Conservation (phyloP, 2,113 vertebrate species). For the Sisor rabdophorus region DNA sequence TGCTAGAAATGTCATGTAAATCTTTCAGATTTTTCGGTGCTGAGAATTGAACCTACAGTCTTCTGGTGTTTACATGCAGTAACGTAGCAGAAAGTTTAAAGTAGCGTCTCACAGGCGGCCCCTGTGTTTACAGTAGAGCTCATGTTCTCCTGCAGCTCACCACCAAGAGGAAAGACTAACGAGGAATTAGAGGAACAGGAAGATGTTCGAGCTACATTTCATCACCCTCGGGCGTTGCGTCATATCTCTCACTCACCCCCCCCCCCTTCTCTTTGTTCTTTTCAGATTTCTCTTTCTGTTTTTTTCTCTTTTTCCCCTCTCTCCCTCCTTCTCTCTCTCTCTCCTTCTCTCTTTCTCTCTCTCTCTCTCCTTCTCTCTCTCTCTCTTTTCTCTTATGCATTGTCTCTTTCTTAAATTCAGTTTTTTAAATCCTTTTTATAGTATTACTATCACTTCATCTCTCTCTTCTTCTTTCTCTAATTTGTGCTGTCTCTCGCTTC, state of each 20-base stretch:
- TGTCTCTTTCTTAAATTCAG: no score
- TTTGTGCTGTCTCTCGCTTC: no score
- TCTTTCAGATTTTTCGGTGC: no score
- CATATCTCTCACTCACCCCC: neutral
- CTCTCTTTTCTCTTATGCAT: neutral
- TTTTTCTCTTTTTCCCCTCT: constrained; percentile 1
- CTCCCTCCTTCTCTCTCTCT: constrained; percentile 30
- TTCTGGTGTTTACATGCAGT: neutral
- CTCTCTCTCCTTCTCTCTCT: neutral
- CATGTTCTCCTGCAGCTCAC: neutral
- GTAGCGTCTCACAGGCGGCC: neutral
- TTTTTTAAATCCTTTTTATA: neutral
- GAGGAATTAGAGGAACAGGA: constrained; percentile 42
- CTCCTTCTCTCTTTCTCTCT: neutral
- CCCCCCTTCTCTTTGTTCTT: neutral
- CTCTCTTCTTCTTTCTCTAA: neutral
- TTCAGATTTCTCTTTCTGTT: no score
- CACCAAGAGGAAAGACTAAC: constrained; percentile 15
- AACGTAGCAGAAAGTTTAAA: neutral
- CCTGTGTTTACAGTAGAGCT: neutral
- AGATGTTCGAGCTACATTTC: constrained; percentile 1
- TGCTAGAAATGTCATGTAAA: no score
- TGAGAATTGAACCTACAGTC: no score
- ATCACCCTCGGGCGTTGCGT: constrained; percentile 14
- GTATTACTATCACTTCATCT: neutral